These are phyloP conservation scores for Syrrhaptes paradoxus DNA, from an alignment of 2,113 vertebrate species.

Conservation along the genomic window DNA sequence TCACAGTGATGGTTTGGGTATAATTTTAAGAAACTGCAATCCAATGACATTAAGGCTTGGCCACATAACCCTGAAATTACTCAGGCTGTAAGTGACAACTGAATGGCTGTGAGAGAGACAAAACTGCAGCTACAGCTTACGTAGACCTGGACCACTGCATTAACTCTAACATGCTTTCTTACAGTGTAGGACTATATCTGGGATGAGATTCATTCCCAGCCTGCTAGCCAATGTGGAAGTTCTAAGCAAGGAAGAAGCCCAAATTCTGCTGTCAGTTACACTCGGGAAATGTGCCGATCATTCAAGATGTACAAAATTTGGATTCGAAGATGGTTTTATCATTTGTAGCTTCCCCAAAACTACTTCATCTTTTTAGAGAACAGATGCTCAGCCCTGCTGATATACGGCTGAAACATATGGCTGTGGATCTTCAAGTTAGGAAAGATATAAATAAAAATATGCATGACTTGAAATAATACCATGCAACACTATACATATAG, in stretches of 20 bases:
- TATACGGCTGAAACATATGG: conserved; percentile 51
- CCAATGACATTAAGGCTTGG: neutral
- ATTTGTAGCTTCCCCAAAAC: conserved; percentile 29
- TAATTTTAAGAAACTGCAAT: neutral
- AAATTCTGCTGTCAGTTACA: neutral
- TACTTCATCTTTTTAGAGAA: conserved; percentile 2
- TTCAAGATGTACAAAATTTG: neutral
- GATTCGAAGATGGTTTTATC: conserved; percentile 27
- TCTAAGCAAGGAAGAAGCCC: neutral
- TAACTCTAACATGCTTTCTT: neutral
- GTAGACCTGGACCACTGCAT: neutral
- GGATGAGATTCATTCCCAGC: neutral
- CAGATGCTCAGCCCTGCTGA: conserved; percentile 48
- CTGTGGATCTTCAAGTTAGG: conserved; percentile 15
- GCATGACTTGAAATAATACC: conserved; percentile 42
- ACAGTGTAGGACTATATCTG: neutral
- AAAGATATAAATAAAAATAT: conserved; percentile 57
- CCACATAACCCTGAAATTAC: neutral
- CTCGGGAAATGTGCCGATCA: neutral
- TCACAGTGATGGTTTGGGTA: neutral
- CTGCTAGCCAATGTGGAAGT: neutral
- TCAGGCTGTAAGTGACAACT: neutral
- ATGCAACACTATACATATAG: neutral
- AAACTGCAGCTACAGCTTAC: neutral
- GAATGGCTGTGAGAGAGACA: neutral